Percentiles rank a stretch among this genome's conserved stretches.
Conservation (phyloP, 2,797 vertebrate species). For the Austrolebias charrua region DNA sequence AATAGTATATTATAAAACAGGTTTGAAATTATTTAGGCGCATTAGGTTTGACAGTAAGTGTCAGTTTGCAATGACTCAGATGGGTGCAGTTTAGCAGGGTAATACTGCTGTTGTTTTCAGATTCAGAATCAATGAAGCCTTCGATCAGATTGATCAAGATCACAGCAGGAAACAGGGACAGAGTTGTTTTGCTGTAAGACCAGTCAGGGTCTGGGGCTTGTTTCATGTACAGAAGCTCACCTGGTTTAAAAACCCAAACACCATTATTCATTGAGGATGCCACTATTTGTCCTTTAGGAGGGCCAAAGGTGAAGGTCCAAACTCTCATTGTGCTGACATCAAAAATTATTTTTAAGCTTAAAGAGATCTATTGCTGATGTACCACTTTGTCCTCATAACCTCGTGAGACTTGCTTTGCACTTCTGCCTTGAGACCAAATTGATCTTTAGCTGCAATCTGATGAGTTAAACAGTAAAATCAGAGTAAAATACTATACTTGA, state of each 20-base stretch:
- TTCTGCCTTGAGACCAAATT: neutral
- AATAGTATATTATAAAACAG: no score
- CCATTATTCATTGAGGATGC: no score
- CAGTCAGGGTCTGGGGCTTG: constrained; percentile 1
- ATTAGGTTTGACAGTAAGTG: no score
- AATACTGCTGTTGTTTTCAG: constrained; percentile 11
- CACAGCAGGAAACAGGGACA: constrained; percentile 24
- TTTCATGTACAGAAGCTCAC: no score
- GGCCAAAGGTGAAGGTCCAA: neutral
- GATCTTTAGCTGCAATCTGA: no score
- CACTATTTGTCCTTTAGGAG: neutral
- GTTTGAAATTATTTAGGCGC: neutral
- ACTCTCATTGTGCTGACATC: neutral
- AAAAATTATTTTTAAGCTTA: neutral
- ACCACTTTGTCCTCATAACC: neutral
- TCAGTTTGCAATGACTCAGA: no score
- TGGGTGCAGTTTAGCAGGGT: no score
- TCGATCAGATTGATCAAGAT: constrained; percentile 31
- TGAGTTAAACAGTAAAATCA: no score
- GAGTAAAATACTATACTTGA: no score
- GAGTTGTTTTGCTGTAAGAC: constrained; percentile 9
- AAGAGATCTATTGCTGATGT: neutral
- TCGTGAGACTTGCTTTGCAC: neutral
- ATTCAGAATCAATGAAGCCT: constrained; percentile 16
- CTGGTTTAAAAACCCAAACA: no score